These are phyloP conservation scores for Chaitophorus viminalis DNA, from an alignment of 2,888 invertebrate species.

Conservation along the genomic window DNA sequence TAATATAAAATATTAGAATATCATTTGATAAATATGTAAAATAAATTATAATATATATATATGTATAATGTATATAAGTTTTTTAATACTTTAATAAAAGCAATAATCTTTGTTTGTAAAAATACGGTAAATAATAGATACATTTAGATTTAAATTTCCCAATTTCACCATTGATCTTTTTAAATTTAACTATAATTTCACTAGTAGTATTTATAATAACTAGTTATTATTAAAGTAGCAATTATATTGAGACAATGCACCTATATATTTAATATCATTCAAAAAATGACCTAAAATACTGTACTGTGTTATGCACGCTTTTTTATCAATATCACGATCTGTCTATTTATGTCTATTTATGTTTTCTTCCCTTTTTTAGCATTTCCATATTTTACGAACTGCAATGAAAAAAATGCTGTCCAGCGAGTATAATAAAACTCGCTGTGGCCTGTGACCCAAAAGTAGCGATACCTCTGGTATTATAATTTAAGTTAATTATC, in stretches of 20 bases:
- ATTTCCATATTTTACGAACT: slow-evolving; percentile 14
- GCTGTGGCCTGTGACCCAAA: slow-evolving; percentile 19
- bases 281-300: slow-evolving; percentile 28
- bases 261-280: not conserved
- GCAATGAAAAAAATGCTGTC: slow-evolving; percentile 5
- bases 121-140: not conserved
- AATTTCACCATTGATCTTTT: not conserved
- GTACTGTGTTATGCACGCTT: not conserved
- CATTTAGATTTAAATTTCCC: not conserved
- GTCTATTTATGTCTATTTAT: not conserved
- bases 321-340: slow-evolving; percentile 18
- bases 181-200: not conserved
- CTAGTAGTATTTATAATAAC: not conserved
- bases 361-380: slow-evolving; percentile 16
- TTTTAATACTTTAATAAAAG: too few relatives aligned
- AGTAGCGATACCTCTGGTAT: slow-evolving; percentile 24
- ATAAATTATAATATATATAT: too few relatives aligned
- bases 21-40: too few relatives aligned
- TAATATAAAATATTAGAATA: too few relatives aligned
- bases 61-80: too few relatives aligned
- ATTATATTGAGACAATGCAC: not conserved
- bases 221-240: not conserved
- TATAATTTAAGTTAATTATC: slow-evolving; percentile 59
- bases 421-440: slow-evolving; percentile 30
- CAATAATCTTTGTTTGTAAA: too few relatives aligned